A percentile compares a stretch with the other conserved stretches of the same genome.
These are phyloP conservation scores for Ricordea florida DNA, from an alignment of 92 coral and sea anemone genomes.

Conservation along the genomic window DNA sequence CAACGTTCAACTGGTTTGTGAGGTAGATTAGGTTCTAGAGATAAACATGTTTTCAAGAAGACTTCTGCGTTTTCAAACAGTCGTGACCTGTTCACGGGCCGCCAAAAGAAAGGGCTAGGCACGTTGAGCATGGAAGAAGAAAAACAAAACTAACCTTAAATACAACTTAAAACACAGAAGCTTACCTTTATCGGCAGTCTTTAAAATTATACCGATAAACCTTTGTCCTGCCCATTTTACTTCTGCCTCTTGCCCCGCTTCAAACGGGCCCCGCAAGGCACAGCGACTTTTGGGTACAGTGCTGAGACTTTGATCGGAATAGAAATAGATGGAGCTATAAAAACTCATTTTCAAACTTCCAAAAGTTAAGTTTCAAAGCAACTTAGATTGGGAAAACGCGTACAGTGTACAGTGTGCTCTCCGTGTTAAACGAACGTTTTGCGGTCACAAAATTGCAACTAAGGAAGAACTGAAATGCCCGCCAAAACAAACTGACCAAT, in stretches of 20 bases:
- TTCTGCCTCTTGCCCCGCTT: conserved; percentile 37
- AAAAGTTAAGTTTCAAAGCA: too few relatives aligned
- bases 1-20: not conserved
- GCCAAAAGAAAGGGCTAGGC: not conserved
- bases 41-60: not conserved
- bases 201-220: conserved; percentile 43
- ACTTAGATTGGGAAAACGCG: too few relatives aligned
- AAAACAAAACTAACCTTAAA: not conserved
- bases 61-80: not conserved
- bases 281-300: conserved; percentile 46
- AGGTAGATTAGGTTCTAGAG: not conserved
- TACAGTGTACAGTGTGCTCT: too few relatives aligned
- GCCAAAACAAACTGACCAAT: too few relatives aligned
- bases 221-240: conserved; percentile 42
- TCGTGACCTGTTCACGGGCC: not conserved
- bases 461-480: too few relatives aligned
- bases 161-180: conserved; percentile 3
- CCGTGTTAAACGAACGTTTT: too few relatives aligned
- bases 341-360: not conserved
- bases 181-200: conserved; percentile 13
- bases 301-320: conserved; percentile 40
- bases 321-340: conserved; percentile 32
- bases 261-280: conserved; percentile 42
- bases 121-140: not conserved
- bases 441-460: too few relatives aligned